Base-by-base conservation (phyloP, 2,888 invertebrate genomes). In the Odontocerum albicorne region DNA sequence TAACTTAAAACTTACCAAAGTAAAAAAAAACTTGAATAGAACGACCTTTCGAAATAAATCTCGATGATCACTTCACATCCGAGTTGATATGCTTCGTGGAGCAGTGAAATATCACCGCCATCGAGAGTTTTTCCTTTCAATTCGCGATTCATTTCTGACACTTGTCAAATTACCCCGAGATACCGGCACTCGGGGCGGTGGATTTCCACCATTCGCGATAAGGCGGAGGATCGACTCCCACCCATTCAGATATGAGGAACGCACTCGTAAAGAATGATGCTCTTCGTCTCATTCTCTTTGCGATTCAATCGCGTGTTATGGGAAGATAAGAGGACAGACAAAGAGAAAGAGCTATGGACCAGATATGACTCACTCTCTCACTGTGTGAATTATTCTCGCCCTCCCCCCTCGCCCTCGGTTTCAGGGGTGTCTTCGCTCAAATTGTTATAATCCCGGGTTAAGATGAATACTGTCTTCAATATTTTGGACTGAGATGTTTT, bases 231-330 rank as follows among this genome's bases (percentile, higher is more conserved):
- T 27, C 27, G 42, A 50, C 27, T 33, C 22, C 35, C 35, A 20
- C 47, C 47, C 35, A 47, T 47, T 47, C 13, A 47, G 47, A 47
- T 47, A 46, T 42, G 54, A 49, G 46, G 50, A 56, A 56, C 59
- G 53, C 59, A 56, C 59, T 59, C 59, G 53, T 40, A 59, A 59
- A 59, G 59, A 56, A 56, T 56, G 59, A 59, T 56, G 39, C 35
- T 47, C 36, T 45, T 33, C 43, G 12, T 16, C 20, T 20, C 15
- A 16, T 51, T 45, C 56, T 46, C 59, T 56, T 53, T 43, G 53
- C 53, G 59, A 59, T 59, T 59, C 59, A 59, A 59, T 59, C 59
- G 59, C 59, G 59, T 56, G 59, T 59, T 59, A 59, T 59, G 59
- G 59, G 39, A 17, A 33, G 52, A 52, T 52, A 59, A 52, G 56